Evolutionary conservation across 2,113 vertebrate genomes (phyloP).

Genomic region (Bubo bubo): DNA sequence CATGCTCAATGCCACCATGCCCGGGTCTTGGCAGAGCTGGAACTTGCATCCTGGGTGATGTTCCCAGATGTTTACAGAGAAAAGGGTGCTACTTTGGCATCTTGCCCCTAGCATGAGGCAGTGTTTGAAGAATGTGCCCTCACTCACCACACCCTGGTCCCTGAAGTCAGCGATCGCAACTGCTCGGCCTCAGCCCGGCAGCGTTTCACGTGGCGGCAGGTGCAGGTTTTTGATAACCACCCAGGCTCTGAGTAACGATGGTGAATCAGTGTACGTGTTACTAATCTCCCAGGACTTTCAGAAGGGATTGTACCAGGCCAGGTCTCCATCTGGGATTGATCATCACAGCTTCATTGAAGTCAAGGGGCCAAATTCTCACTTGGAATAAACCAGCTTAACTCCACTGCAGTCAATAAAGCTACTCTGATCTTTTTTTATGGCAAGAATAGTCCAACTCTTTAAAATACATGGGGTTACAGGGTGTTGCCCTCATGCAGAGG

Average conservation of each 20-base stretch:
- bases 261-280: neutral
- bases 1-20: neutral
- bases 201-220: neutral
- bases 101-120: neutral
- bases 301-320: neutral
- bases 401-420: neutral
- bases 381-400: neutral
- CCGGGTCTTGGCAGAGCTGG: neutral
- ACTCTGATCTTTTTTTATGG: constrained; percentile 18
- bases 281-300: neutral
- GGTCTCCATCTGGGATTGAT: constrained; percentile 31
- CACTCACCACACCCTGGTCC: neutral
- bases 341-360: neutral
- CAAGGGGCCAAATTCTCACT: constrained; percentile 48
- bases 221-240: neutral
- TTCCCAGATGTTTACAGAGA: neutral
- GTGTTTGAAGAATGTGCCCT: neutral
- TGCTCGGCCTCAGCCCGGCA: neutral
- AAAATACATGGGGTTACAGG: neutral
- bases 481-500: neutral
- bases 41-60: neutral
- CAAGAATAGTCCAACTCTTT: neutral
- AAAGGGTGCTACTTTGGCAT: neutral
- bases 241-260: neutral
- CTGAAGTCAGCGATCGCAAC: neutral